These are phyloP conservation scores for Pangasius sanitwongsei DNA, from an alignment of 2,797 vertebrate genomes.

Conservation along the genomic window DNA sequence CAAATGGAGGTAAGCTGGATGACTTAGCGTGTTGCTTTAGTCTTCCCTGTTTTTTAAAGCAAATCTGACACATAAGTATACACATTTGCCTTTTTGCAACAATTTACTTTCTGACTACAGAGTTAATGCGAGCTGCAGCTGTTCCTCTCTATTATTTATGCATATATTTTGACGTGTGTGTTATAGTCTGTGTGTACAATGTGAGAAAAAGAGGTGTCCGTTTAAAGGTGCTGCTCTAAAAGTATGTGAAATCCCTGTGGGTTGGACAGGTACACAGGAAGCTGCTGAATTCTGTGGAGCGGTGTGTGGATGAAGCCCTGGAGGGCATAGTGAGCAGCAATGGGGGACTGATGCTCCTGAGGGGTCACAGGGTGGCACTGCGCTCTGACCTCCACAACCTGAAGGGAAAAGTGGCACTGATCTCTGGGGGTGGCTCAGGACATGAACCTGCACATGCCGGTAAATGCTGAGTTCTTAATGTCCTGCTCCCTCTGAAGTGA, in stretches of 20 bases:
- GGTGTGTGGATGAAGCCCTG: slow-evolving; percentile 87
- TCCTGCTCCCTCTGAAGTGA: neutral
- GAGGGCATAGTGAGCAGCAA: slow-evolving; percentile 77
- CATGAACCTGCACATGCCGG: slow-evolving; percentile 95
- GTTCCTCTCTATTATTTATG: neutral
- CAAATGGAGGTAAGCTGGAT: slow-evolving; percentile 20
- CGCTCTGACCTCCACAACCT: slow-evolving; percentile 78
- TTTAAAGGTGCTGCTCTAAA: neutral
- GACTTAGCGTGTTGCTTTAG: neutral
- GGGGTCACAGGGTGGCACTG: slow-evolving; percentile 84
- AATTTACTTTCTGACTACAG: neutral
- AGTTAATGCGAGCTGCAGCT: neutral
- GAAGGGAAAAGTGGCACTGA: slow-evolving; percentile 82
- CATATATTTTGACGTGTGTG: neutral
- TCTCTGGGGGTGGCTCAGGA: slow-evolving; percentile 91
- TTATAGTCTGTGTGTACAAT: too few relatives aligned
- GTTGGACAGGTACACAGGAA: slow-evolving; percentile 78
- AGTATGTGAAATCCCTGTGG: neutral
- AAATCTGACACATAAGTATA: neutral
- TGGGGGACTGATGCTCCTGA: slow-evolving; percentile 74
- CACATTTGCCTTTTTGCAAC: neutral
- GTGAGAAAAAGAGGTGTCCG: neutral
- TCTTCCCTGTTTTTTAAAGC: neutral
- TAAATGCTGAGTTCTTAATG: slow-evolving; percentile 52
- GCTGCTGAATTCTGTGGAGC: slow-evolving; percentile 78